These are phyloP conservation scores for Chelonia mydas DNA, from an alignment of 2,797 vertebrate genomes.

Conservation along the genomic window DNA sequence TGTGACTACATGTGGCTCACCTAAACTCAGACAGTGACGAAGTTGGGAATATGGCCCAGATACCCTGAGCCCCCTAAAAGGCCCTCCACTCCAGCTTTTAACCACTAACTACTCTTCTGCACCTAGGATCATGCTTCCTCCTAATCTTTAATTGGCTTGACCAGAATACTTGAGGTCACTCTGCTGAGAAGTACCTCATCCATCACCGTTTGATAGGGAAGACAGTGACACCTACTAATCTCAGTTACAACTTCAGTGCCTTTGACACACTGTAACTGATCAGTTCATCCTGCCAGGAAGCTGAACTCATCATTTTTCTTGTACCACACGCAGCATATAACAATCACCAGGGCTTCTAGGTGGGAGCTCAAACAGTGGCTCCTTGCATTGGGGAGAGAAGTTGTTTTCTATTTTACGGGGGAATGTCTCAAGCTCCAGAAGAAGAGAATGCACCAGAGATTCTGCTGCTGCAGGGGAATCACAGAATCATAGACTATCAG, in stretches of 20 bases:
- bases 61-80: rapidly evolving
- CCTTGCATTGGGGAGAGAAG: background rate
- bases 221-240: background rate
- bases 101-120: background rate
- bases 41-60: background rate
- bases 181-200: background rate
- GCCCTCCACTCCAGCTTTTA: background rate
- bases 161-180: background rate
- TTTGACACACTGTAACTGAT: background rate
- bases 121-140: background rate
- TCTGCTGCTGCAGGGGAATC: background rate
- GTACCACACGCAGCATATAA: background rate
- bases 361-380: background rate
- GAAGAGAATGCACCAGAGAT: background rate
- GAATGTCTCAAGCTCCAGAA: background rate
- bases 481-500: too few species aligned
- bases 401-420: background rate
- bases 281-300: background rate
- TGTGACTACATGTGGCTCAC: background rate
- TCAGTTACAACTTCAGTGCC: background rate
- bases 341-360: background rate
- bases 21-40: background rate
- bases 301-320: background rate
- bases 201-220: background rate
- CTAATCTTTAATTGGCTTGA: background rate